A percentile compares a stretch with the other conserved stretches of the same genome.
These are phyloP conservation scores for Darevskia mixta DNA, from an alignment of 2,797 vertebrate species.

Conservation along the genomic window DNA sequence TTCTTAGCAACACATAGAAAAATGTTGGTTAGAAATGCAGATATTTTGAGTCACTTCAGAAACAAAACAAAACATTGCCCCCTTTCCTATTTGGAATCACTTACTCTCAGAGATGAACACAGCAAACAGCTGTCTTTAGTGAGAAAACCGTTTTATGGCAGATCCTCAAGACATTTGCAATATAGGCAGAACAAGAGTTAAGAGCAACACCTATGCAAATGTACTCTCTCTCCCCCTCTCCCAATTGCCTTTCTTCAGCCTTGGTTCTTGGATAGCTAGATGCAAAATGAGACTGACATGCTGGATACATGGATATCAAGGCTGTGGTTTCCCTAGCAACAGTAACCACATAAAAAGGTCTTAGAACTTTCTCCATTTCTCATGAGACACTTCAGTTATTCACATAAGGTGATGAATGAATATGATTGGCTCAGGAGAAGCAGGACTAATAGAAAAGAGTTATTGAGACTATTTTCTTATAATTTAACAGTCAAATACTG, in stretches of 20 bases:
- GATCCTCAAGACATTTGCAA: slow-evolving; percentile 15
- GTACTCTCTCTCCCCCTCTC: slow-evolving; percentile 46
- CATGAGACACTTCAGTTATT: slow-evolving; percentile 80
- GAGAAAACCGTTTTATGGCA: slow-evolving; percentile 1
- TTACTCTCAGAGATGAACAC: slow-evolving; percentile 16
- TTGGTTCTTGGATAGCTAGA: slow-evolving; percentile 72
- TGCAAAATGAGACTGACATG: slow-evolving; percentile 80
- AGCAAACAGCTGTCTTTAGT: slow-evolving; percentile 20
- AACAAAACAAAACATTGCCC: neutral
- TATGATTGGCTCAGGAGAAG: slow-evolving; percentile 67
- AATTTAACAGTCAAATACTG: slow-evolving; percentile 42
- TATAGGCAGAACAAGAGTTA: slow-evolving; percentile 40
- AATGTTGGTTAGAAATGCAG: slow-evolving; percentile 2
- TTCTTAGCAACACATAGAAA: neutral
- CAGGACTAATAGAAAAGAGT: slow-evolving; percentile 52
- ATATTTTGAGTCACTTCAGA: slow-evolving; percentile 12
- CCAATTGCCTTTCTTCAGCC: slow-evolving; percentile 59
- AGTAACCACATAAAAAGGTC: slow-evolving; percentile 78
- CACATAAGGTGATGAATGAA: slow-evolving; percentile 72
- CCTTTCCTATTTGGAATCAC: slow-evolving; percentile 13
- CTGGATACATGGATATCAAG: slow-evolving; percentile 81
- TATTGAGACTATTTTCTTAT: slow-evolving; percentile 54
- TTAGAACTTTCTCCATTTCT: slow-evolving; percentile 78
- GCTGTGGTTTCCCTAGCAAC: slow-evolving; percentile 83
- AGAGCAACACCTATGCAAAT: slow-evolving; percentile 56